A percentile compares a stretch with the other conserved stretches of the same genome.
phyloP scores from a whole-genome alignment of 2,888 invertebrate species.

The Rhagonycha fulva region DNA sequence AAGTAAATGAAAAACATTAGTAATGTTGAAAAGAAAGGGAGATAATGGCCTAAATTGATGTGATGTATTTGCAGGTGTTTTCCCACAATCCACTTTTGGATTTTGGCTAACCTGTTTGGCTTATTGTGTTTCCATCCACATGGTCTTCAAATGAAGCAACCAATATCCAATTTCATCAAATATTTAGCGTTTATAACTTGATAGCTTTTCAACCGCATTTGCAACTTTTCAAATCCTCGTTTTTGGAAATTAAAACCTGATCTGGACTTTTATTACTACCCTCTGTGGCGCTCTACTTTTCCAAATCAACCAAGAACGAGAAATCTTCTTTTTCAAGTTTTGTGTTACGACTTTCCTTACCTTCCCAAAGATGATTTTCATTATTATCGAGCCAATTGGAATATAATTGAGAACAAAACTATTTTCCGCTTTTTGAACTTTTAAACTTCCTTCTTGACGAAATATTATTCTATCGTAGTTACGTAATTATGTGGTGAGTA shows the following conservation, averaged over 20 bases:
- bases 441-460: neutral
- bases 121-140: neutral
- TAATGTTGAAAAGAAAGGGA: too few species aligned
- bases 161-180: neutral
- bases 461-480: neutral
- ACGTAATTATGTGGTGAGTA: neutral
- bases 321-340: neutral
- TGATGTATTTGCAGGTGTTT: neutral
- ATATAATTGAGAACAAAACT: neutral
- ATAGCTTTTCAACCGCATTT: neutral
- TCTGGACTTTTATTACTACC: neutral
- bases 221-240: neutral
- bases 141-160: neutral
- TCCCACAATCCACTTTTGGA: neutral
- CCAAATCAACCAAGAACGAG: neutral
- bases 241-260: neutral
- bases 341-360: neutral
- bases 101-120: neutral
- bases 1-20: too few species aligned
- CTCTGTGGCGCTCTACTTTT: neutral
- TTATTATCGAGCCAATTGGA: neutral
- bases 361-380: neutral
- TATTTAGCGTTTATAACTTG: neutral
- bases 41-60: neutral
- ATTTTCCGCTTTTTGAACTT: neutral